Base-by-base conservation (phyloP, 2,888 invertebrate genomes). In the Cantharis nigra region DNA sequence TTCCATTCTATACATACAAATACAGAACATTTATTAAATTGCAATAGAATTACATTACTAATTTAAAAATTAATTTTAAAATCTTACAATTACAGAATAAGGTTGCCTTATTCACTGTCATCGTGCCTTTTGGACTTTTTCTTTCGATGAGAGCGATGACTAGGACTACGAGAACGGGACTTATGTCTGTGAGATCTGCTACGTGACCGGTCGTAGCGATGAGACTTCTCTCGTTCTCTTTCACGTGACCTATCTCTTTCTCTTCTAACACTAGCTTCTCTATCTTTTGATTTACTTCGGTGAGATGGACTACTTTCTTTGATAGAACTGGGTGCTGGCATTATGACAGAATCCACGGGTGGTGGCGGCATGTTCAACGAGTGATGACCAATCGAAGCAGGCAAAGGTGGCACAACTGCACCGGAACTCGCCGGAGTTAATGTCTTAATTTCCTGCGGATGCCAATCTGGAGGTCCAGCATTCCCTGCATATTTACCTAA, bases 71-170 rank as follows among this genome's bases (percentile, higher is more conserved):
- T n/a, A 20, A 20, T 33, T 30, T 33, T 33, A 49, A 49, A 49
- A 49, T 49, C 49, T 49, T 49, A 49, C 7, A 49, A n/a, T 9
- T 20, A 18, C 18, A 18, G 26, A 71, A 16, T 20, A 72, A 30
- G 49, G 18, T 26, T 49, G 33, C n/a, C 73, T 76, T 75, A 81
- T 74, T 94, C 94, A 78, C 94, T 95, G 80, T 93, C 93, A 69
- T 93, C 93, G 82, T 95, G 89, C 69, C 88, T 93, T 63, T 95
- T 93, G 84, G 95, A 91, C 89, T 93, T 94, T 88, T 93, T 93
- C 72, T 92, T 91, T 78, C 90, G 89, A 80, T 91, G 91, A 30
- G 88, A 86, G 72, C 93, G 90, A 79, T 92, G 91, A 77, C 92
- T 91, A 67, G 94, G 94, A 83, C 94, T 94, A 33, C 93, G 91